These are phyloP conservation scores for Podarcis raffonei DNA, from an alignment of 2,113 vertebrate genomes.

Conservation along the genomic window DNA sequence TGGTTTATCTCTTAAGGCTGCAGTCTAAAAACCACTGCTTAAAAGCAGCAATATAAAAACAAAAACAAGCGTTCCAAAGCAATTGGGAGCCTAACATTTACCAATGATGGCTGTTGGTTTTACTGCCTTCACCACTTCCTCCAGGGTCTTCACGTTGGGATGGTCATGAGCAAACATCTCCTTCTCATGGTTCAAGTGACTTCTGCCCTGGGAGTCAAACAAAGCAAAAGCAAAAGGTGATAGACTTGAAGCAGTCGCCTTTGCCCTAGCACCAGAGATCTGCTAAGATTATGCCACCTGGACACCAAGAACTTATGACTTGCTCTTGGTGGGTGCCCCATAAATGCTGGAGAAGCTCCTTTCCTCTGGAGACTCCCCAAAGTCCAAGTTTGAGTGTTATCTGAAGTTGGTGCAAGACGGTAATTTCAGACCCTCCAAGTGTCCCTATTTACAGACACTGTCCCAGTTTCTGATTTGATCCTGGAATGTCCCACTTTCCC, in stretches of 20 bases:
- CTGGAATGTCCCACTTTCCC: no score
- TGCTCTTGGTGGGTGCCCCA: background rate
- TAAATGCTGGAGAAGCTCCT: background rate
- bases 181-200: slow-evolving; percentile 92
- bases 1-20: no score
- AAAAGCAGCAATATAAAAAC: background rate
- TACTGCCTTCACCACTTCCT: slow-evolving; percentile 90
- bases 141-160: slow-evolving; percentile 84
- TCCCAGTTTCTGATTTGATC: no score
- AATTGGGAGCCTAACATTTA: slow-evolving; percentile 41
- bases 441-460: no score
- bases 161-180: slow-evolving; percentile 93
- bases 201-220: slow-evolving; percentile 81
- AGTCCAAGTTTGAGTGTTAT: background rate
- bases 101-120: slow-evolving; percentile 95
- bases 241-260: fast-evolving
- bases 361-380: background rate
- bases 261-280: background rate
- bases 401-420: background rate
- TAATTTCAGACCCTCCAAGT: no score
- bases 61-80: background rate
- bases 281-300: background rate
- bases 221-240: slow-evolving; percentile 10
- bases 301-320: background rate
- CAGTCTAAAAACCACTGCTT: no score